phyloP scores from a whole-genome alignment of 1,140 invertebrate species.

The Phocides pigmalion region DNA sequence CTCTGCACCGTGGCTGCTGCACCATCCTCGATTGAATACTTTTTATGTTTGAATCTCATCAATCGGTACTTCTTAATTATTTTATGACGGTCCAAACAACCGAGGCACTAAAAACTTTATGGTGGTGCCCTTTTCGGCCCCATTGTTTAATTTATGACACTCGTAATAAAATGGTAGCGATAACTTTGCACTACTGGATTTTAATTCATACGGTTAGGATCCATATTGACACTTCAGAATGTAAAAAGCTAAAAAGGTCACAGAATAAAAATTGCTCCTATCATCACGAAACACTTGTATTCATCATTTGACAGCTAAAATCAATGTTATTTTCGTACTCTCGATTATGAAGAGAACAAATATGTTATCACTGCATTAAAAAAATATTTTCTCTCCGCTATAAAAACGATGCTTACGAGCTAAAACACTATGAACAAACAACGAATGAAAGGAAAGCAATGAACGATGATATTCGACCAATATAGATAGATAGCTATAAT shows the following conservation, averaged over 20 bases:
- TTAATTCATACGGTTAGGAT: conserved; percentile 57
- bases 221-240: conserved; percentile 69
- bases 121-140: conserved; percentile 75
- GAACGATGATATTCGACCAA: conserved; percentile 53
- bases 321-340: conserved; percentile 4
- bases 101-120: conserved; percentile 67
- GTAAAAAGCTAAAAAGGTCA: conserved; percentile 78
- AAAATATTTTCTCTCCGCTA: conserved; percentile 42
- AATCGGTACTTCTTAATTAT: conserved; percentile 58
- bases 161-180: conserved; percentile 54
- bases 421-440: conserved; percentile 65
- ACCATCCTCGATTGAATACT: conserved; percentile 66
- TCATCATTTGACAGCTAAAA: not conserved
- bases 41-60: conserved; percentile 64
- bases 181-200: conserved; percentile 55
- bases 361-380: conserved; percentile 44
- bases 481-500: conserved; percentile 51
- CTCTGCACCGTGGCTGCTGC: conserved; percentile 48
- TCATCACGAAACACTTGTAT: conserved; percentile 15
- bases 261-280: conserved; percentile 48
- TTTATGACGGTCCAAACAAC: conserved; percentile 63
- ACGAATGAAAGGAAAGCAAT: conserved; percentile 69
- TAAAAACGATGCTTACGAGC: conserved; percentile 58
- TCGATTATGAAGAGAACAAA: conserved; percentile 26
- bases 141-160: conserved; percentile 67